Evolutionary conservation across 2,797 vertebrate genomes (phyloP).

Genomic region (Anguilla pacifica): DNA sequence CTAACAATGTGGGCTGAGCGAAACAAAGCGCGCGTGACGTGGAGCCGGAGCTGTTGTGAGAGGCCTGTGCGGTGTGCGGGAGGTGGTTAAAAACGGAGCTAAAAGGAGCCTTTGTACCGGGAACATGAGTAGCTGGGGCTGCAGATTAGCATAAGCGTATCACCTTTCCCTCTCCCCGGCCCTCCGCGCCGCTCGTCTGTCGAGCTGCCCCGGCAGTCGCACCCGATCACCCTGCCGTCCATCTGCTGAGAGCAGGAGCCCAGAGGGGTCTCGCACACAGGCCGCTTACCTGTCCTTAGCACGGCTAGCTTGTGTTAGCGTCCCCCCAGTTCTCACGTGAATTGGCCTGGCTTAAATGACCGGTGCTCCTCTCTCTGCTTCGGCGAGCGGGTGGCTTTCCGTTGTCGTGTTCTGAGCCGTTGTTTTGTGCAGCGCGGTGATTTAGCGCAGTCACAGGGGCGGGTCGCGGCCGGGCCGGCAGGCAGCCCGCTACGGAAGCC

Average conservation of each 20-base stretch:
- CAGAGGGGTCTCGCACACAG: not conserved
- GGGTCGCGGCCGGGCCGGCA: not conserved
- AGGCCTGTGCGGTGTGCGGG: not conserved
- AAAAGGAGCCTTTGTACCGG: slow-evolving; percentile 67
- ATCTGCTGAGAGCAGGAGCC: slow-evolving; percentile 34
- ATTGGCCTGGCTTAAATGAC: not conserved
- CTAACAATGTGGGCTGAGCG: not conserved
- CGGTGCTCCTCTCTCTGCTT: not conserved
- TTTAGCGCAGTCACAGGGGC: not conserved
- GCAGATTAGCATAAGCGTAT: slow-evolving; percentile 58
- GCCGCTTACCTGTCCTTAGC: not conserved
- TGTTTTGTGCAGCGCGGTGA: not conserved
- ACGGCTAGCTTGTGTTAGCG: not conserved
- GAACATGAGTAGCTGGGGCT: slow-evolving; percentile 52
- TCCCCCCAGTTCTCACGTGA: not conserved
- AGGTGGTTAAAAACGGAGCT: not conserved
- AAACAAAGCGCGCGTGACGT: not conserved
- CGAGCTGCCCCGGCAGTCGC: slow-evolving; percentile 37
- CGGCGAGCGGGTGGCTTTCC: not conserved
- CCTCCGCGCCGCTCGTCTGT: slow-evolving; percentile 63
- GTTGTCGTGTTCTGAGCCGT: not conserved
- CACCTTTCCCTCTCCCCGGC: slow-evolving; percentile 56
- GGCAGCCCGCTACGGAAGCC: not conserved
- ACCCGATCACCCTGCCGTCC: slow-evolving; percentile 38
- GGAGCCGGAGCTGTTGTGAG: not conserved